Base-by-base conservation (phyloP, 2,113 vertebrate species). In the Australoheros scitulus region DNA sequence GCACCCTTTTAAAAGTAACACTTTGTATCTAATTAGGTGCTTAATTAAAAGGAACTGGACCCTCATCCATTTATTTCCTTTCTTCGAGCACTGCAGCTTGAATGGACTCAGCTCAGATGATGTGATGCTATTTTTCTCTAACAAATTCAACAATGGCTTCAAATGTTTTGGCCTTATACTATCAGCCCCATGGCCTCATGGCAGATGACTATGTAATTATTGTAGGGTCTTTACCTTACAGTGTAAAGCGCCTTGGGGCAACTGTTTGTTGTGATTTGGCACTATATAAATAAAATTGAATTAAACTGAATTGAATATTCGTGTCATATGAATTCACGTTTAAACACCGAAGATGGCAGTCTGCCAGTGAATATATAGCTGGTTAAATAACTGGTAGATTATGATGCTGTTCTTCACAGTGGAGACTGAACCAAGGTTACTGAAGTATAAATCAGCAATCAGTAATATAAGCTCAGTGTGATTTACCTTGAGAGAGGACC, bases 401-500 rank as follows among this genome's bases (percentile, higher is more conserved):
- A 34, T 18, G 1, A 78, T 24, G 57, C 26, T 79, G 61, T 77
- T 85, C 81, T 24, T 38, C 50, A 77, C 29, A 10, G 26, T 5
- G 36, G 50, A 85, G 72, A 52, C 60, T 11, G 17, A 38, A 38
- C 61, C 41, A 15, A 9, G 3, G 41, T 36, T 59, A 72, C 26
- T 38, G 84, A 61, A 14, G 41, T 24, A 80, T 80, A 41, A 76
- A 84, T 80, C 77, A 80, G 81, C 59, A 77, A 65, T 77, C 65
- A 68, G 26, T 43, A 76, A 75, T 57, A 68, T 38, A 26, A 43
- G 43, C 1, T 8, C 17, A 9, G 3, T 74, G 52, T 29, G 9
- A 60, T 95, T 97, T 96, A 99, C 98, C 96, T 93, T 99, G 97
- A 58, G 98, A 99, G 83, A 98, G 92, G 6, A 96, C 94, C 93